A percentile compares a stretch with the other conserved stretches of the same genome.
Conservation (phyloP, 2,113 vertebrate genomes). For the Mus pahari region DNA sequence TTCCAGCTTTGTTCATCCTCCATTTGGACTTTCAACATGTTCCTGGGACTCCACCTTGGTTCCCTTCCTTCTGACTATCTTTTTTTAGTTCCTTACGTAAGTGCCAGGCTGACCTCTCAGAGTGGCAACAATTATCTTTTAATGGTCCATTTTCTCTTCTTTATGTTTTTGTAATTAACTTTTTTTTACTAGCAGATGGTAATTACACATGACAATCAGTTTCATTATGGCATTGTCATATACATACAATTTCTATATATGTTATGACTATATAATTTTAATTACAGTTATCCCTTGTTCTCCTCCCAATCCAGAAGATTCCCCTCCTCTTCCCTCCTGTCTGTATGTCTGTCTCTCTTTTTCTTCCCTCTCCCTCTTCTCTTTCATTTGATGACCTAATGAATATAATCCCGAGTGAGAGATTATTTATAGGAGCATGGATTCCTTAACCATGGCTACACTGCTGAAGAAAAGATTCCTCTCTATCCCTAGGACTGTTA, state of each 20-base stretch:
- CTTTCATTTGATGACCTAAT: not conserved
- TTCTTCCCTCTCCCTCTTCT: not conserved
- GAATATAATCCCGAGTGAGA: not conserved
- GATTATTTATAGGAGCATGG: not conserved
- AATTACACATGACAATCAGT: not conserved
- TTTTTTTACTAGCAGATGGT: not conserved
- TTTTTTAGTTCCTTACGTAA: not conserved
- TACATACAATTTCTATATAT: not conserved
- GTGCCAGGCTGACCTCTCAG: not conserved
- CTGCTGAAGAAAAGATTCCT: not conserved
- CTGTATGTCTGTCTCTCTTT: not conserved
- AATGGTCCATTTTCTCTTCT: not conserved
- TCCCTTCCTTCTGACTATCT: not conserved
- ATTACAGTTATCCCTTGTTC: not conserved
- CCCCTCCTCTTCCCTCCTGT: accelerated
- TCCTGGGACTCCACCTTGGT: not conserved
- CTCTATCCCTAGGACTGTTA: not conserved
- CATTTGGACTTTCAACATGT: not conserved
- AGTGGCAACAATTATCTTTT: not conserved
- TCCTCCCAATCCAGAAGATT: not conserved
- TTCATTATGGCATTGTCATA: not conserved
- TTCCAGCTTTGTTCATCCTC: not conserved
- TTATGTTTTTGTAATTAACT: not conserved
- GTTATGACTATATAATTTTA: not conserved
- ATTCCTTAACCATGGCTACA: not conserved